Conservation (phyloP, 2,888 invertebrate species). For the Melangyna quadrimaculata region DNA sequence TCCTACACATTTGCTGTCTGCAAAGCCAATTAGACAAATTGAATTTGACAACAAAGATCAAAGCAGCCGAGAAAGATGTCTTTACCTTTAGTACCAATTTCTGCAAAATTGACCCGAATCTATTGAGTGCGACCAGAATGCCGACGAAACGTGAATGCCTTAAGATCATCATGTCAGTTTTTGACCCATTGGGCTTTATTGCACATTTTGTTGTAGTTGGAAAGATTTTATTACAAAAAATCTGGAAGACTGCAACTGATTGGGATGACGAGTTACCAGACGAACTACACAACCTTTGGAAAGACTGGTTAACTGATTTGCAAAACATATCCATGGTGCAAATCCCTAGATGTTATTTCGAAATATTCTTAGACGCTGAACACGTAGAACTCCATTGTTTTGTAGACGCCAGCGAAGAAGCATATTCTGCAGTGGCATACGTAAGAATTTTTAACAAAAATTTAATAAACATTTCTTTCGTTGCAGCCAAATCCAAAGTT, state of each 20-base stretch:
- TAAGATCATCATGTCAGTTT: not conserved
- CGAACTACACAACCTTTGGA: slow-evolving; percentile 5
- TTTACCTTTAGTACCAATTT: not conserved
- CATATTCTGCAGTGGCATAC: slow-evolving; percentile 66
- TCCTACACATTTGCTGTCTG: not conserved
- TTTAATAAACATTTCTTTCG: slow-evolving; percentile 34
- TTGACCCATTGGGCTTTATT: not conserved
- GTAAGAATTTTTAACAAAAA: slow-evolving; percentile 38
- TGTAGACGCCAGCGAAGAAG: slow-evolving; percentile 62
- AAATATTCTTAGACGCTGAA: not conserved
- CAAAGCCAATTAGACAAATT: not conserved
- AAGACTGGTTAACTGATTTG: slow-evolving; percentile 49
- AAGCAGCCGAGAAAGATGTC: not conserved
- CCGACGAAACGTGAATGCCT: not conserved
- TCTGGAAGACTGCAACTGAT: slow-evolving; percentile 29
- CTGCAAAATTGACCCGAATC: not conserved
- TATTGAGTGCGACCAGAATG: not conserved
- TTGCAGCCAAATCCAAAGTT: slow-evolving; percentile 65
- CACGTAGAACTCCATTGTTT: slow-evolving; percentile 35
- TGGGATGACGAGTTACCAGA: not conserved
- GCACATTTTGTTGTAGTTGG: slow-evolving; percentile 36
- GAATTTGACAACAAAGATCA: not conserved
- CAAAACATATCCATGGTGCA: slow-evolving; percentile 27
- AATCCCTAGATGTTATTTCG: not conserved
- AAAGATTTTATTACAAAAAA: slow-evolving; percentile 69